phyloP scores from a whole-genome alignment of 2,797 vertebrate genomes.

The Picus viridis region DNA sequence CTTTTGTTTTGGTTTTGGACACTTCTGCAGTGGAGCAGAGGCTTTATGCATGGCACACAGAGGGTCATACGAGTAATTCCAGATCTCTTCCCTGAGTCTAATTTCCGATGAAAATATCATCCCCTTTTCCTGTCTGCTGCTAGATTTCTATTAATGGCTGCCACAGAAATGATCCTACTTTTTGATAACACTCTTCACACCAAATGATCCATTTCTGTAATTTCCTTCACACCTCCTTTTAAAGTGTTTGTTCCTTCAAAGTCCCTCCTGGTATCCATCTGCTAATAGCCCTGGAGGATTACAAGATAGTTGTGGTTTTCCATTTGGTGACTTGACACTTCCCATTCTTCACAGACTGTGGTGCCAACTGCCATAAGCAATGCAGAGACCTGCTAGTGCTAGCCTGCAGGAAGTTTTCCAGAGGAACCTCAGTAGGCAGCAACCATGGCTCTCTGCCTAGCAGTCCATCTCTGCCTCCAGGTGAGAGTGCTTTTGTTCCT shows the following conservation, averaged over 20 bases:
- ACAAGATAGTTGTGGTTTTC: not conserved
- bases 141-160: not conserved
- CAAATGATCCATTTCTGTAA: not conserved
- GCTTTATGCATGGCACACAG: not conserved
- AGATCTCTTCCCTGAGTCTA: not conserved
- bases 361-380: slow-evolving; percentile 97
- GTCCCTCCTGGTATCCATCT: not conserved
- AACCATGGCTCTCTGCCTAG: slow-evolving; percentile 90
- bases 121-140: not conserved
- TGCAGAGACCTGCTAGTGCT: slow-evolving; percentile 94
- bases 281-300: not conserved
- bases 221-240: not conserved
- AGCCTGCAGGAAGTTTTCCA: slow-evolving; percentile 90
- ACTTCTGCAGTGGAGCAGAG: not conserved
- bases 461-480: slow-evolving; percentile 88
- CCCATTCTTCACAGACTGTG: slow-evolving; percentile 86
- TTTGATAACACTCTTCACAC: not conserved
- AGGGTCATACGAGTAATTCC: not conserved
- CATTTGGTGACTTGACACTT: not conserved
- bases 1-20: not conserved
- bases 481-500: slow-evolving; percentile 51
- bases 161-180: not conserved
- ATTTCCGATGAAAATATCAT: not conserved
- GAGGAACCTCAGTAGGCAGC: slow-evolving; percentile 85
- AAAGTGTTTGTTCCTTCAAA: not conserved